Evolutionary conservation across 2,113 vertebrate genomes (phyloP).

Genomic region (Microtus pennsylvanicus): DNA sequence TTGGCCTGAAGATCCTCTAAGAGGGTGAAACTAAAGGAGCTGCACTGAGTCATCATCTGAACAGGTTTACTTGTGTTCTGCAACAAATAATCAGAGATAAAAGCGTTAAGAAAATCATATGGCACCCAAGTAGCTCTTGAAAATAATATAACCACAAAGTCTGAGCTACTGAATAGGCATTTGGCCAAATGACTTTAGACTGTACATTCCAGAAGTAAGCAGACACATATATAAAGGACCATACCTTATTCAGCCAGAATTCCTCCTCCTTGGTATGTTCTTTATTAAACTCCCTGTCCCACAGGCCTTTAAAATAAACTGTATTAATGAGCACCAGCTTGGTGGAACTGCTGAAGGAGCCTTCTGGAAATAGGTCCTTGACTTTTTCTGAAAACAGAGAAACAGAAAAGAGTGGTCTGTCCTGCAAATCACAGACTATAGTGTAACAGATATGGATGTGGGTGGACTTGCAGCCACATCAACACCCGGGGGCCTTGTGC

Average conservation of each 20-base stretch:
- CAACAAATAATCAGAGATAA: constrained; percentile 25
- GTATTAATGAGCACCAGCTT: constrained; percentile 89
- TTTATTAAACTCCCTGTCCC: constrained; percentile 86
- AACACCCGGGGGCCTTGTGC: background rate
- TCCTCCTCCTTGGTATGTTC: constrained; percentile 87
- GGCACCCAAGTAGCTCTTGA: background rate
- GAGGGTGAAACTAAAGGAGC: constrained; percentile 73
- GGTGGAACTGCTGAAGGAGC: constrained; percentile 81
- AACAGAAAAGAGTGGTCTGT: background rate
- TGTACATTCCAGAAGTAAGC: background rate
- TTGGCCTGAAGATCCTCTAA: constrained; percentile 84
- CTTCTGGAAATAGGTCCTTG: constrained; percentile 88
- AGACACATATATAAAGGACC: background rate
- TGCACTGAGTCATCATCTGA: constrained; percentile 86
- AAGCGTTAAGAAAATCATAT: background rate
- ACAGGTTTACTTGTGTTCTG: constrained; percentile 86
- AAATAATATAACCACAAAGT: background rate
- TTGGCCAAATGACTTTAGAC: background rate
- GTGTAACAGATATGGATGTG: accelerated
- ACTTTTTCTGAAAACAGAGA: constrained; percentile 87
- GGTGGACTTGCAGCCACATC: background rate
- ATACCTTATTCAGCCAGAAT: constrained; percentile 89
- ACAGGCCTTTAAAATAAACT: constrained; percentile 92
- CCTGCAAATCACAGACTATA: background rate
- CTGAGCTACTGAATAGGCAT: background rate